Conservation (phyloP, 2,797 vertebrate species). For the Babyrousa celebensis region DNA sequence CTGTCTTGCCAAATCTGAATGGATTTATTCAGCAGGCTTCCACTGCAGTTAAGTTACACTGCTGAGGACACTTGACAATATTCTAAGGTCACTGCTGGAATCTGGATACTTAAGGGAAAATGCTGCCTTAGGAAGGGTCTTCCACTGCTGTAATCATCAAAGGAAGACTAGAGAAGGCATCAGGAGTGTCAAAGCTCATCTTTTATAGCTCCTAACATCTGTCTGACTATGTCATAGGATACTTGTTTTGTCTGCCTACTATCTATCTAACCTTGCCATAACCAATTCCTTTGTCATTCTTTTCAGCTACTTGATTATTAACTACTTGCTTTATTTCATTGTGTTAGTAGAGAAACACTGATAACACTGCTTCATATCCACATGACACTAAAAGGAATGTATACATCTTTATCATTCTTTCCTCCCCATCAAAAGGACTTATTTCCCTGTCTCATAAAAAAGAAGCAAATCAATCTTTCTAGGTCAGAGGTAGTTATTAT, state of each 20-base stretch:
- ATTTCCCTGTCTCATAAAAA: background rate
- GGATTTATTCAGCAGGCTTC: background rate
- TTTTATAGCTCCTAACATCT: background rate
- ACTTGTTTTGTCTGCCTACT: background rate
- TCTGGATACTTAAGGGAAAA: background rate
- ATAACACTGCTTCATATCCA: background rate
- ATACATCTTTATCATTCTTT: background rate
- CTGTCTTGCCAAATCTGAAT: background rate
- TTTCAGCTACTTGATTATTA: background rate
- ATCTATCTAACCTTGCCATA: background rate
- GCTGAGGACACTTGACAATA: background rate
- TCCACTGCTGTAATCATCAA: background rate
- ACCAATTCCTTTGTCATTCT: background rate
- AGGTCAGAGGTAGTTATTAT: background rate
- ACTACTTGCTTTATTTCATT: background rate
- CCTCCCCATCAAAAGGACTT: background rate
- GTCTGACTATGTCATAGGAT: background rate
- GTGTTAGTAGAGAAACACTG: background rate
- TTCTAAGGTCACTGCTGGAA: background rate
- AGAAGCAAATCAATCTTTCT: background rate
- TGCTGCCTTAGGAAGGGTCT: background rate
- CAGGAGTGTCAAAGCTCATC: background rate
- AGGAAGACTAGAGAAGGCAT: background rate
- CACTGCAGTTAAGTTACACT: background rate
- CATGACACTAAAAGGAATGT: background rate